Base-by-base conservation (phyloP, 2,888 invertebrate genomes). In the Thalpophila matura region DNA sequence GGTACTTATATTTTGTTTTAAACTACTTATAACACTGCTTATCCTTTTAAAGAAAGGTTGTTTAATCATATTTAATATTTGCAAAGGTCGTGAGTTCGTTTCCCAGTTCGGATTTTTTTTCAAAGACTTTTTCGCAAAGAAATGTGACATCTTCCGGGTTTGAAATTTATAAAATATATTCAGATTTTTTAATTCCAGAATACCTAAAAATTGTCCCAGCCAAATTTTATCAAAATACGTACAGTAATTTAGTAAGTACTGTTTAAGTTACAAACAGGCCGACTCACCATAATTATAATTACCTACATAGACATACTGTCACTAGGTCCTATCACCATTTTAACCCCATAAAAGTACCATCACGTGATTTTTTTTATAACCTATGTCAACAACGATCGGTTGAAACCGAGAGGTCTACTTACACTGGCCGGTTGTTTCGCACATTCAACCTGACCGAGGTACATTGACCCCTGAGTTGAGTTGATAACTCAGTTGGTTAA, bases 361-460 rank as follows among this genome's bases (percentile, higher is more conserved):
- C 16, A 26, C 37, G 27, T 62, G 35, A 38, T 26, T 35, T n/a
- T n/a, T 54, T 18, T 53, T 62, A 49, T 12, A 62, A 47, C 50
- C 50, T 63, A 70, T 63, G 56, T 51, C 56, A 70, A 68, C 38
- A 56, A 4, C 1, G 5, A n/a, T 37, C 2, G n/a, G 33, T 37
- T 18, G 26, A 55, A 27, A 29, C 33, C 31, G 29, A 55, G 63
- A 33, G 46, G 26, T 42, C 37, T 50, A 35, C 20, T 37, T 37
- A 37, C n/a, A 20, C 27, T 38, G 46, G 64, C 12, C 42, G 40
- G 35, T 27, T 5, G 10, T 20, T 63, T 57, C 50, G 71, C 70
- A 33, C 50, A 37, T 63, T 63, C 51, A 47, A 50, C 63, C 46
- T 26, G 18, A 1, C 40, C 9, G 14, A 9, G 31, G 71, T 51